Conservation (phyloP, 2,888 invertebrate species). For the Cataglyphis livida region DNA sequence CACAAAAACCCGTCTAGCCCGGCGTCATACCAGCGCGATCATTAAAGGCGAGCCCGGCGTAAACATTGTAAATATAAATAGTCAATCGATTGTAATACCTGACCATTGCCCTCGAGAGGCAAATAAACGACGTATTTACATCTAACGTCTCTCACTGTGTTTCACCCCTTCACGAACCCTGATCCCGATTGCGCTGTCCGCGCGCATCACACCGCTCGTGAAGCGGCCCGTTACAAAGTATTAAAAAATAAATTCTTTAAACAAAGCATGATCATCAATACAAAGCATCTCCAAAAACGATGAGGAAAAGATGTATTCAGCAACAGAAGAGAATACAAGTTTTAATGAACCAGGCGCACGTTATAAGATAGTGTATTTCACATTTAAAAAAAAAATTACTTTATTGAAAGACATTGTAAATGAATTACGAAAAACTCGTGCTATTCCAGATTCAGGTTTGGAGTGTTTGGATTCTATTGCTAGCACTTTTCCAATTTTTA, state of each 20-base stretch:
- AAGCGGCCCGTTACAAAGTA: too few species aligned
- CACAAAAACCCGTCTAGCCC: too few species aligned
- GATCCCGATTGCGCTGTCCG: too few species aligned
- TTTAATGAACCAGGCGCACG: background rate
- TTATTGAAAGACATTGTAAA: background rate
- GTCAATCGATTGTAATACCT: too few species aligned
- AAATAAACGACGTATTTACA: too few species aligned
- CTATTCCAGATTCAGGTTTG: background rate
- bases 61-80: too few species aligned
- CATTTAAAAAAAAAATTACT: background rate
- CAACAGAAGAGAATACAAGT: background rate
- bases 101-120: too few species aligned
- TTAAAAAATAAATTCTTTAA: background rate
- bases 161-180: too few species aligned
- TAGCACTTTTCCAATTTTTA: background rate
- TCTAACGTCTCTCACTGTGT: too few species aligned
- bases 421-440: background rate
- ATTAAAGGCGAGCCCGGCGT: too few species aligned
- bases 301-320: background rate
- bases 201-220: too few species aligned
- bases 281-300: background rate
- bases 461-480: constrained; percentile 4
- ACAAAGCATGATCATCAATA: background rate
- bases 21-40: too few species aligned
- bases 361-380: background rate